phyloP scores from a whole-genome alignment of 2,797 vertebrate genomes.

The Meriones psammophilus region DNA sequence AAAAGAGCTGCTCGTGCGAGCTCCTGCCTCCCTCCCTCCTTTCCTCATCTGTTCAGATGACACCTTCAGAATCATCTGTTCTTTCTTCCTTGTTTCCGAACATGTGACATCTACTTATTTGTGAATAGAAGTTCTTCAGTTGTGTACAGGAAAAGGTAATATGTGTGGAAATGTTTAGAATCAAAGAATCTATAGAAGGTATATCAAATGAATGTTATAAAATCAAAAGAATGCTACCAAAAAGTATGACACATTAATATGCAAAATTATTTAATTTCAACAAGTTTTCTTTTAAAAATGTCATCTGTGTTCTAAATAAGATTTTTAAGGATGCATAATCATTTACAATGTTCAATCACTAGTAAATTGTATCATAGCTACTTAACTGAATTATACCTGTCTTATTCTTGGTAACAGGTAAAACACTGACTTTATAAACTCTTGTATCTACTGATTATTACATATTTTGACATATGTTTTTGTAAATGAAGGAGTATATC shows the following conservation, averaged over 20 bases:
- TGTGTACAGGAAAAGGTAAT: not conserved
- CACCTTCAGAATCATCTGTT: not conserved
- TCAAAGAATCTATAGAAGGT: not conserved
- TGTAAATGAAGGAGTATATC: not conserved
- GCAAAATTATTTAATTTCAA: not conserved
- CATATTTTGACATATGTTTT: not conserved
- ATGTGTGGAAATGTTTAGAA: not conserved
- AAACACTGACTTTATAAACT: not conserved
- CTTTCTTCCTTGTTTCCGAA: not conserved
- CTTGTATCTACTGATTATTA: no score
- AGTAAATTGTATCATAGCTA: not conserved
- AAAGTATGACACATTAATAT: not conserved
- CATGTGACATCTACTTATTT: not conserved
- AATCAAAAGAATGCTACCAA: no score
- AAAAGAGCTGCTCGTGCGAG: rapidly evolving
- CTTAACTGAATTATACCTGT: not conserved
- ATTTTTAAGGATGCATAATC: not conserved
- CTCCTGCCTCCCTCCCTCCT: not conserved
- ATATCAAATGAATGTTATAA: no score
- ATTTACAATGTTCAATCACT: not conserved
- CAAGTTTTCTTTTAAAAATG: not conserved
- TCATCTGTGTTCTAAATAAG: not conserved
- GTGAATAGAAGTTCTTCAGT: not conserved
- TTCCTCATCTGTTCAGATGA: not conserved
- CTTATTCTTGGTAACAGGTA: not conserved